Percentiles rank a stretch among this genome's conserved stretches.
Conservation (phyloP, 1,140 invertebrate species). For the Aphelinus certus region DNA sequence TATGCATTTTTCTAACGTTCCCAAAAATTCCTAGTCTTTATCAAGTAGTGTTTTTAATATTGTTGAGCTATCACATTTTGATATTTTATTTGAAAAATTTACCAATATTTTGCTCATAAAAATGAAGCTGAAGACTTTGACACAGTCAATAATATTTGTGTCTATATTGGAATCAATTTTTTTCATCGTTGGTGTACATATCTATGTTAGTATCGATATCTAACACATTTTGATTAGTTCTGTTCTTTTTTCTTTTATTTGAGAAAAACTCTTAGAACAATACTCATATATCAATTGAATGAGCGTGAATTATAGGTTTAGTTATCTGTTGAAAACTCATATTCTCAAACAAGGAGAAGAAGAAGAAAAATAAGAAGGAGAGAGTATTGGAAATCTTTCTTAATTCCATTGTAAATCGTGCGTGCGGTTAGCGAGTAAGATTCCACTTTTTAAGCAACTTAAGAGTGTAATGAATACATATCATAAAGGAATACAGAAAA, state of each 20-base stretch:
- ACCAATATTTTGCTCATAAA: slow-evolving; percentile 22
- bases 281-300: too few species aligned
- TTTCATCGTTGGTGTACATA: slow-evolving; percentile 12
- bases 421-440: slow-evolving; percentile 55
- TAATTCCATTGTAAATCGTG: slow-evolving; percentile 42
- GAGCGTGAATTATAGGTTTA: too few species aligned
- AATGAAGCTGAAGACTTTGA: neutral
- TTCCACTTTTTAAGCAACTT: slow-evolving; percentile 57
- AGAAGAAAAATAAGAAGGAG: slow-evolving; percentile 21
- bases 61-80: slow-evolving; percentile 19
- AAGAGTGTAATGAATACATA: slow-evolving; percentile 64
- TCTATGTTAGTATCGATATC: slow-evolving; percentile 25
- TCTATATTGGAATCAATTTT: neutral
- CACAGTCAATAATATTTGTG: neutral
- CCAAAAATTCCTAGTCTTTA: neutral
- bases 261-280: too few species aligned
- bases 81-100: slow-evolving; percentile 3
- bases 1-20: neutral
- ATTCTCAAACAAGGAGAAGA: slow-evolving; percentile 5
- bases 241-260: slow-evolving; percentile 8
- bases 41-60: neutral
- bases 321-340: slow-evolving; percentile 4
- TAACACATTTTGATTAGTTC: slow-evolving; percentile 3
- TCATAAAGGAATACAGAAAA: slow-evolving; percentile 52
- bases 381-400: neutral